Evolutionary conservation across 2,888 invertebrate genomes (phyloP).

Genomic region (Microchrysa polita): DNA sequence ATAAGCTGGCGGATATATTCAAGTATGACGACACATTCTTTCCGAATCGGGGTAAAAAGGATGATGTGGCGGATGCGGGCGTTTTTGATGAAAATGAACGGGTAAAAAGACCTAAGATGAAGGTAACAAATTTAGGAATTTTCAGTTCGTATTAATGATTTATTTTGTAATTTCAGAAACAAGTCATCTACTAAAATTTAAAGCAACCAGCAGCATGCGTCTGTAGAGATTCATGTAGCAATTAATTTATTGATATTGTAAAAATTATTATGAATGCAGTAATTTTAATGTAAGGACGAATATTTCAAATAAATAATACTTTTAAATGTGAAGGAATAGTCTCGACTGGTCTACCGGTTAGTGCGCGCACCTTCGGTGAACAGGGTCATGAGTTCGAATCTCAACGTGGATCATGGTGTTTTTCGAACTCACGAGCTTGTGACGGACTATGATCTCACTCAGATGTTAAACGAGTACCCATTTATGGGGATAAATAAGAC

Average conservation of each 20-base stretch:
- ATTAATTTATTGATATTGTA: neutral
- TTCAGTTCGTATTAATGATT: neutral
- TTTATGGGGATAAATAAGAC: no score
- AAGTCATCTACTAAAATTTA: neutral
- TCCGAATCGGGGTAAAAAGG: constrained; percentile 62
- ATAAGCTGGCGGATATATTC: constrained; percentile 62
- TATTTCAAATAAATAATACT: neutral
- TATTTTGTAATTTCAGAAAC: neutral
- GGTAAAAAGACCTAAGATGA: no score
- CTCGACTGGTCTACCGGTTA: no score
- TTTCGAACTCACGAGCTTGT: no score
- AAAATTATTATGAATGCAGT: neutral
- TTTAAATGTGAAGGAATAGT: no score
- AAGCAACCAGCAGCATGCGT: neutral
- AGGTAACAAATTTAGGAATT: neutral
- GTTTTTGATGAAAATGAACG: no score
- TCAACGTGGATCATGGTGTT: no score
- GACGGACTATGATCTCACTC: no score
- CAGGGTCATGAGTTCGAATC: no score
- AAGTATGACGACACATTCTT: constrained; percentile 63
- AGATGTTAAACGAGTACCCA: no score
- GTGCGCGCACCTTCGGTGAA: no score
- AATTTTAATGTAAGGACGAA: neutral
- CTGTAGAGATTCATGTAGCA: neutral
- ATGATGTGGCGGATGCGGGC: neutral